A percentile compares a stretch with the other conserved stretches of the same genome.
Conservation (phyloP, 2,113 vertebrate species). For the Anseranas semipalmata region DNA sequence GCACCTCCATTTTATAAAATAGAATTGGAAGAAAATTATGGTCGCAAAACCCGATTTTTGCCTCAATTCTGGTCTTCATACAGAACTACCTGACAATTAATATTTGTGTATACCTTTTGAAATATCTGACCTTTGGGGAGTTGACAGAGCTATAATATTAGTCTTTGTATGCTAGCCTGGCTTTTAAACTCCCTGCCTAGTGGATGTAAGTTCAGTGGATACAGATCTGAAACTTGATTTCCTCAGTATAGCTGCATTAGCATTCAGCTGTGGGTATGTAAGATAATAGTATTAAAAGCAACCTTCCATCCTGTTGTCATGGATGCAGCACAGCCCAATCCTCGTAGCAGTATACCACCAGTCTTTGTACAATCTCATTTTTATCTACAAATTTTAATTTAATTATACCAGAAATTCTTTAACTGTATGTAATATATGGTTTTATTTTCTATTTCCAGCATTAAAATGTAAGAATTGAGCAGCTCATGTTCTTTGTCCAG, state of each 20-base stretch:
- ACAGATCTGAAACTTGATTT: slow-evolving; percentile 82
- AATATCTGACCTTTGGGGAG: slow-evolving; percentile 59
- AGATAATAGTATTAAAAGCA: slow-evolving; percentile 86
- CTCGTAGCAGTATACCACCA: slow-evolving; percentile 54
- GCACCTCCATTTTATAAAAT: slow-evolving; percentile 22
- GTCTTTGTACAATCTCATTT: slow-evolving; percentile 75
- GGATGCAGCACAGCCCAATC: slow-evolving; percentile 80
- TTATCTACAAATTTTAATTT: slow-evolving; percentile 80
- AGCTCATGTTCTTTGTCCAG: slow-evolving; percentile 49
- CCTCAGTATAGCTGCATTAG: slow-evolving; percentile 78
- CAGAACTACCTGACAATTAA: slow-evolving; percentile 49
- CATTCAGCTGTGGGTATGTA: slow-evolving; percentile 82
- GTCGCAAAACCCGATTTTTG: slow-evolving; percentile 51
- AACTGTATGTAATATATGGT: slow-evolving; percentile 23
- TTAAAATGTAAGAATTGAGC: slow-evolving; percentile 56
- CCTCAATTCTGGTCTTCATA: neutral
- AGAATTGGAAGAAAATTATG: slow-evolving; percentile 12
- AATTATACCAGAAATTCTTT: slow-evolving; percentile 68
- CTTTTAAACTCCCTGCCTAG: slow-evolving; percentile 60
- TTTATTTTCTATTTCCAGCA: slow-evolving; percentile 44
- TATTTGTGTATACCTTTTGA: slow-evolving; percentile 52
- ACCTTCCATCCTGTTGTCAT: slow-evolving; percentile 84
- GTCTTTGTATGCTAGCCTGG: slow-evolving; percentile 44
- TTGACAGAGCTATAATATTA: slow-evolving; percentile 54
- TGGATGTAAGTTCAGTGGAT: slow-evolving; percentile 76